Conservation (phyloP, 2,113 vertebrate species). For the Mormoops blainvillei region DNA sequence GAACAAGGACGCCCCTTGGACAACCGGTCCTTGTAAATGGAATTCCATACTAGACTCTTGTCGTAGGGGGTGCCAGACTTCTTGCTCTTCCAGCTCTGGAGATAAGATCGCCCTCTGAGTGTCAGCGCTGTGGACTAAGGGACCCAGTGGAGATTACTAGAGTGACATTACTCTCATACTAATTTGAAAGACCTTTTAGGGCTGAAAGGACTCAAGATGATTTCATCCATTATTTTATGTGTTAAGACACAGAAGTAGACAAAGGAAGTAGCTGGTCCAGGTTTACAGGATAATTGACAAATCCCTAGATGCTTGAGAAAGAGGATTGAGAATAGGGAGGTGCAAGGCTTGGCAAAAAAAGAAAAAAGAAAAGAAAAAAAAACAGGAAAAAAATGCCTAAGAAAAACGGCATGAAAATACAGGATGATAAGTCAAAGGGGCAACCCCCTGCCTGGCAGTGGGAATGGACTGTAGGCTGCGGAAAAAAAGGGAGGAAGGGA, state of each 20-base stretch:
- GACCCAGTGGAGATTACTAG: neutral
- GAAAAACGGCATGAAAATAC: rapidly evolving
- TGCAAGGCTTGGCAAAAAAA: neutral
- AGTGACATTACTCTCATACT: neutral
- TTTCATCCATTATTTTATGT: neutral
- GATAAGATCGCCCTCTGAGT: neutral
- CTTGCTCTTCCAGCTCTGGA: neutral
- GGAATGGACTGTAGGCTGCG: too few relatives aligned
- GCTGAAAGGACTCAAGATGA: neutral
- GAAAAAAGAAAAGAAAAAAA: neutral
- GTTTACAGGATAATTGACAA: neutral
- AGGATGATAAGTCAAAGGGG: neutral
- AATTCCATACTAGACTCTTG: neutral
- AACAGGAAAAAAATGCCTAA: neutral
- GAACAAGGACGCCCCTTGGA: neutral
- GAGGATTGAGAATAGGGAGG: neutral
- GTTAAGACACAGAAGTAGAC: neutral
- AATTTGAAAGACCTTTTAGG: neutral
- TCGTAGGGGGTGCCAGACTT: neutral
- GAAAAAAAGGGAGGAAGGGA: too few relatives aligned
- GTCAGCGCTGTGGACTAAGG: neutral
- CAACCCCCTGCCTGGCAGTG: neutral
- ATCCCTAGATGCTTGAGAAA: neutral
- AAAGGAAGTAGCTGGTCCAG: neutral
- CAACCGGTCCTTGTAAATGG: neutral